Evolutionary conservation across 2,888 invertebrate species (phyloP).

Genomic region (Tethea ocularis): DNA sequence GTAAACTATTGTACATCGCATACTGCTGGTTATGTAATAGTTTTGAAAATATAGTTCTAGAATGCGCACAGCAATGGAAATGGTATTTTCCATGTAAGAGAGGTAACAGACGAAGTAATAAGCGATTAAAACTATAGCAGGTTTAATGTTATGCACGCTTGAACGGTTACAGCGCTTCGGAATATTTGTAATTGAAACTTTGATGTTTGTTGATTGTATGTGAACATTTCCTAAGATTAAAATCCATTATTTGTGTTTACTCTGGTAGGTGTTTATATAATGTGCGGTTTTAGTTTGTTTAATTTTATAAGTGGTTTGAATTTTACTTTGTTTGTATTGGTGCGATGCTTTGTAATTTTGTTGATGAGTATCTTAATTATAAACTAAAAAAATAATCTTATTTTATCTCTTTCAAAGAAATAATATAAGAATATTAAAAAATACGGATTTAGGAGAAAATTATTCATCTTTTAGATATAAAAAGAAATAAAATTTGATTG

Average conservation of each 20-base stretch:
- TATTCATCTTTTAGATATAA: too few species aligned
- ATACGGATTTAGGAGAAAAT: too few species aligned
- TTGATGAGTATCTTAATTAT: too few species aligned
- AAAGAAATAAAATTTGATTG: too few species aligned
- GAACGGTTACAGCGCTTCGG: conserved; percentile 40
- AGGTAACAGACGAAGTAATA: conserved; percentile 20
- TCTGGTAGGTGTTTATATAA: background rate
- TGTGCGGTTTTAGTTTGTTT: background rate
- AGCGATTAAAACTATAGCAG: conserved; percentile 43
- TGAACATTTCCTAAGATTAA: conserved; percentile 10
- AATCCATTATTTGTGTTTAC: background rate
- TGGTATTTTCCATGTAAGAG: conserved; percentile 15
- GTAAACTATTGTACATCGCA: conserved; percentile 14
- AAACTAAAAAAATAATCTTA: too few species aligned
- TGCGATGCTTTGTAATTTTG: background rate
- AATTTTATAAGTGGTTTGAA: background rate
- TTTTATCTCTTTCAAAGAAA: too few species aligned
- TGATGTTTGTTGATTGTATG: conserved; percentile 27
- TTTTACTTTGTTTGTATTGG: too few species aligned
- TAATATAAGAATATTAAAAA: too few species aligned
- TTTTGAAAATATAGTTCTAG: conserved; percentile 5
- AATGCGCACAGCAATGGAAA: conserved; percentile 3
- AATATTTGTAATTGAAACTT: conserved; percentile 43
- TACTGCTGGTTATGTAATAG: conserved; percentile 35
- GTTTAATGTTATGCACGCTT: conserved; percentile 41